These are phyloP conservation scores for Dolichopus griseipennis DNA, from an alignment of 2,888 invertebrate species.

Conservation along the genomic window DNA sequence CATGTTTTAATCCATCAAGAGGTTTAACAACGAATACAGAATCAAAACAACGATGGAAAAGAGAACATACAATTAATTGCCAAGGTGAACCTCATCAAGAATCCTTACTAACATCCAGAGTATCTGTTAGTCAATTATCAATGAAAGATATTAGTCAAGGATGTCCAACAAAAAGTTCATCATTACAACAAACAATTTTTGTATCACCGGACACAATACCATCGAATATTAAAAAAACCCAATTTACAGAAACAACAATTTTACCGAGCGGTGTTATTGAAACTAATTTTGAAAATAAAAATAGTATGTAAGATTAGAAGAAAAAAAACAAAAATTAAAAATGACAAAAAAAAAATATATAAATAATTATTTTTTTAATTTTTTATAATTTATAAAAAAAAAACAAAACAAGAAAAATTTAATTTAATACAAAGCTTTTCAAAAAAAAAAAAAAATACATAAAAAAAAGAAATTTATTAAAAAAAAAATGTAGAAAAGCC, in stretches of 20 bases:
- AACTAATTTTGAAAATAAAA: constrained; percentile 21
- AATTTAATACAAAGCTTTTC: not conserved
- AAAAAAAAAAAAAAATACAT: not conserved
- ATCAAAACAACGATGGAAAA: constrained; percentile 18
- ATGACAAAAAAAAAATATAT: not conserved
- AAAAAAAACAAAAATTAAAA: not conserved
- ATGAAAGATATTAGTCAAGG: constrained; percentile 18
- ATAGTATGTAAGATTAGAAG: not conserved
- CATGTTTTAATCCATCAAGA: constrained; percentile 52
- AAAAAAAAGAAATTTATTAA: not conserved
- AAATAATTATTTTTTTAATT: not conserved
- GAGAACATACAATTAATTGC: constrained; percentile 66
- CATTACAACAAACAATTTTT: constrained; percentile 19
- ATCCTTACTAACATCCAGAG: constrained; percentile 51
- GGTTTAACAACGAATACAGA: not conserved
- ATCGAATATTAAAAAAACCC: constrained; percentile 1
- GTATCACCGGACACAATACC: constrained; percentile 16
- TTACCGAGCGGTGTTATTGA: constrained; percentile 22
- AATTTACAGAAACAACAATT: constrained; percentile 19
- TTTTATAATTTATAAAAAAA: not conserved
- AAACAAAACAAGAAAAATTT: not conserved
- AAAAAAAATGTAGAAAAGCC: not conserved
- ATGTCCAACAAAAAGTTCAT: constrained; percentile 21
- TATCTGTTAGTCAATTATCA: constrained; percentile 20
- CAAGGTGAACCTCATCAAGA: constrained; percentile 67